These are phyloP conservation scores for Melanotaenia maccullochi DNA, from an alignment of 2,797 vertebrate species.

Conservation along the genomic window DNA sequence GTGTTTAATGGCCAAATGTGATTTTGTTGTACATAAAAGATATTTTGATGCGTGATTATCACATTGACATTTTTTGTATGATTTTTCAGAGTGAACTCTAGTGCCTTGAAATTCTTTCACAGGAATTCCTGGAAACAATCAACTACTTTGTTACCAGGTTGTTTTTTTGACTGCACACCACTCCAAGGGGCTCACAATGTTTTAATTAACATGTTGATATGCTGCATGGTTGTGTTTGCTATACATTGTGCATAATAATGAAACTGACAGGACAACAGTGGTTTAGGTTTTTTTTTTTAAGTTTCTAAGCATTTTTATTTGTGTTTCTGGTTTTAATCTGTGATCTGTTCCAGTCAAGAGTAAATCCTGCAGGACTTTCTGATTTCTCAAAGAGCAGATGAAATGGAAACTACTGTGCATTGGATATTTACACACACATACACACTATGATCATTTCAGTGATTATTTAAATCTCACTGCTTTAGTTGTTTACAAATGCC, in stretches of 20 bases:
- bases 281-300: background rate
- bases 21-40: conserved; percentile 30
- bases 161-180: conserved; percentile 17
- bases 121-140: conserved; percentile 9
- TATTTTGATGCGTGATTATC: conserved; percentile 2
- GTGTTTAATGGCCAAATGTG: conserved; percentile 18
- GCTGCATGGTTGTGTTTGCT: too few species aligned
- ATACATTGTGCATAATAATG: too few species aligned
- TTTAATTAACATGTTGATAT: background rate
- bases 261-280: background rate
- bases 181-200: background rate
- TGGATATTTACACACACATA: background rate
- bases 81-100: conserved; percentile 7
- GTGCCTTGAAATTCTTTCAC: conserved; percentile 41
- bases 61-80: background rate
- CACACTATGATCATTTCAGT: background rate
- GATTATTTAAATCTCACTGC: background rate
- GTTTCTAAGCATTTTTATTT: background rate
- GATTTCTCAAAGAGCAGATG: background rate
- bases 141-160: background rate
- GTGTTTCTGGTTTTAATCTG: background rate
- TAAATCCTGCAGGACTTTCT: too few species aligned
- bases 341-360: background rate
- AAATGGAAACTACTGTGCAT: background rate
- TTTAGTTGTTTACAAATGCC: background rate